A percentile compares a stretch with the other conserved stretches of the same genome.
Evolutionary conservation across 1,140 invertebrate species (phyloP).

Genomic region (Chelonus insularis): DNA sequence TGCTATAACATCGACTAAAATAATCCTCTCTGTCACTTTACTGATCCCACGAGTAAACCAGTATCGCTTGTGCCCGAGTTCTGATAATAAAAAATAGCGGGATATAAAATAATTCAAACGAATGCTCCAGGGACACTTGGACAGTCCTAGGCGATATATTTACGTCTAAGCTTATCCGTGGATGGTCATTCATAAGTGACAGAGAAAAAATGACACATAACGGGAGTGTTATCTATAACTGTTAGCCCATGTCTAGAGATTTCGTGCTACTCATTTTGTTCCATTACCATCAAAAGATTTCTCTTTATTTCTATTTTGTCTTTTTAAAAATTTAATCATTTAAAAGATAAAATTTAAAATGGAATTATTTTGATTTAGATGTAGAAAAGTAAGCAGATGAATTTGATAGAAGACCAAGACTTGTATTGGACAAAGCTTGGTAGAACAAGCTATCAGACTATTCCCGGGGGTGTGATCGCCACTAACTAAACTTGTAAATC

Average conservation of each 20-base stretch:
- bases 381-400: no score
- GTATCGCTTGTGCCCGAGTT: not conserved
- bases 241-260: slow-evolving; percentile 31
- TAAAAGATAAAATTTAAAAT: no score
- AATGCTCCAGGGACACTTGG: slow-evolving; percentile 28
- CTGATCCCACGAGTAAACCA: not conserved
- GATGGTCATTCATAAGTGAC: slow-evolving; percentile 37
- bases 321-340: no score
- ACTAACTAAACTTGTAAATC: slow-evolving; percentile 41
- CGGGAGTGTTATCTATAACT: slow-evolving; percentile 33
- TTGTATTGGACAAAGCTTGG: not conserved
- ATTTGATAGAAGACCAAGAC: no score
- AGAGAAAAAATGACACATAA: slow-evolving; percentile 28
- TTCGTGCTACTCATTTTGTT: slow-evolving; percentile 18
- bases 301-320: no score
- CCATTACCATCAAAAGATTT: slow-evolving; percentile 1
- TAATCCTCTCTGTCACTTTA: not conserved
- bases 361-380: no score
- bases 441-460: slow-evolving; percentile 17
- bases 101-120: slow-evolving; percentile 41
- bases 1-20: not conserved
- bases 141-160: slow-evolving; percentile 32
- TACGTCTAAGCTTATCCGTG: slow-evolving; percentile 33
- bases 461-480: slow-evolving; percentile 37
- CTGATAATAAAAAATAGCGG: slow-evolving; percentile 38